Evolutionary conservation across 1,140 invertebrate species (phyloP).

Genomic region (Drosophila nigrodunni): DNA sequence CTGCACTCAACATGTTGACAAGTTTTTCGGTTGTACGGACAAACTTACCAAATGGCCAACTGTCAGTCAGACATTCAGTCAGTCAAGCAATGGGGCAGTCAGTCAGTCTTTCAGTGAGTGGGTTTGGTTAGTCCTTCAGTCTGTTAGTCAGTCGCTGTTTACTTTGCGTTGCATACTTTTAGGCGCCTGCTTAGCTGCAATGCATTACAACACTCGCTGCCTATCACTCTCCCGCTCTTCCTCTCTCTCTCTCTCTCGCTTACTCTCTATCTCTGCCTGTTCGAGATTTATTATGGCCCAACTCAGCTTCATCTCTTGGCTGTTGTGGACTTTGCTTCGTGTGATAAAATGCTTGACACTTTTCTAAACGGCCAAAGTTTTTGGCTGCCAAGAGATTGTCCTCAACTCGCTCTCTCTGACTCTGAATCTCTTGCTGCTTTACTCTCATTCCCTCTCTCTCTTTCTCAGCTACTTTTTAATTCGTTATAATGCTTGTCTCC

Average conservation of each 20-base stretch:
- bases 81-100: conserved; percentile 16
- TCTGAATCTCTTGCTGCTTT: background rate
- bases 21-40: conserved; percentile 57
- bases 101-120: conserved; percentile 43
- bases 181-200: conserved; percentile 67
- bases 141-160: conserved; percentile 53
- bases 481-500: conserved; percentile 64
- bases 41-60: conserved; percentile 58
- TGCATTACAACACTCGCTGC: conserved; percentile 46
- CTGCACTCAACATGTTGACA: conserved; percentile 80
- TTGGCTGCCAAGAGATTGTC: conserved; percentile 76
- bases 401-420: conserved; percentile 19
- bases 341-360: conserved; percentile 83
- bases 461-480: conserved; percentile 68
- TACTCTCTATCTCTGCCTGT: conserved; percentile 19
- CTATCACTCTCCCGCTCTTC: background rate
- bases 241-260: background rate
- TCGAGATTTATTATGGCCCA: conserved; percentile 70
- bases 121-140: conserved; percentile 32
- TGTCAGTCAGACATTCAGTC: conserved; percentile 45
- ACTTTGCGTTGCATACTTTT: conserved; percentile 68
- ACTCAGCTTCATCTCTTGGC: conserved; percentile 24
- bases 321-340: conserved; percentile 57
- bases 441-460: background rate
- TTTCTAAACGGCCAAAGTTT: conserved; percentile 81